Evolutionary conservation across 2,113 vertebrate species (phyloP).

Genomic region (Apistogramma diplotaenia): DNA sequence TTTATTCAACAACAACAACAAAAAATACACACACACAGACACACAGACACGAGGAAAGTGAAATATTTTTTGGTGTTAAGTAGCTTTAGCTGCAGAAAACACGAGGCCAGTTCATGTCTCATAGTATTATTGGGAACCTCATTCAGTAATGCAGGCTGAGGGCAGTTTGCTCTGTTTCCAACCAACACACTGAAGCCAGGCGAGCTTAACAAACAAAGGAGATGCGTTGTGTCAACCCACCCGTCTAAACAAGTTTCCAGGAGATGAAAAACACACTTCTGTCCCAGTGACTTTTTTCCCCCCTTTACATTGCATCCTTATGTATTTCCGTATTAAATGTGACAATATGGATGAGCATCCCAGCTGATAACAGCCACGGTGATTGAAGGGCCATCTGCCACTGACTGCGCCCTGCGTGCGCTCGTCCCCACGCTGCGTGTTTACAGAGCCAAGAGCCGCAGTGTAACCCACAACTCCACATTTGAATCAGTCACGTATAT

Average conservation of each 20-base stretch:
- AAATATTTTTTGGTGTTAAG: background rate
- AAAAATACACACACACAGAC: background rate
- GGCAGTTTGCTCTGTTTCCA: conserved; percentile 10
- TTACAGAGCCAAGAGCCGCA: conserved; percentile 46
- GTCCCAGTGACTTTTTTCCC: background rate
- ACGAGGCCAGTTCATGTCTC: conserved; percentile 5
- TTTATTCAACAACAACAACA: background rate
- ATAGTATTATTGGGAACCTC: conserved; percentile 16
- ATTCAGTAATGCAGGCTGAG: conserved; percentile 31
- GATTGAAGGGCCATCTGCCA: conserved; percentile 57
- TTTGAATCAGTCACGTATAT: background rate
- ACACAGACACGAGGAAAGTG: background rate
- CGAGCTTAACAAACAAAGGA: background rate
- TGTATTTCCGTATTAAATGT: background rate
- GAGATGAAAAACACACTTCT: conserved; percentile 5
- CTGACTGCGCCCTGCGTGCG: conserved; percentile 2
- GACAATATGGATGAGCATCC: conserved; percentile 46
- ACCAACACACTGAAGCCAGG: conserved; percentile 31
- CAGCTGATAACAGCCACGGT: conserved; percentile 5
- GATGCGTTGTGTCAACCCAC: conserved; percentile 13
- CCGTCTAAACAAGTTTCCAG: conserved; percentile 22
- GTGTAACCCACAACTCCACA: conserved; percentile 2
- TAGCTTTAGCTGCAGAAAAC: background rate
- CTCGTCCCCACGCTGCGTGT: conserved; percentile 21
- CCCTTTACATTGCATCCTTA: background rate